These are phyloP conservation scores for Phymanthus crucifer DNA, from an alignment of 92 coral and sea anemone species.

Conservation along the genomic window DNA sequence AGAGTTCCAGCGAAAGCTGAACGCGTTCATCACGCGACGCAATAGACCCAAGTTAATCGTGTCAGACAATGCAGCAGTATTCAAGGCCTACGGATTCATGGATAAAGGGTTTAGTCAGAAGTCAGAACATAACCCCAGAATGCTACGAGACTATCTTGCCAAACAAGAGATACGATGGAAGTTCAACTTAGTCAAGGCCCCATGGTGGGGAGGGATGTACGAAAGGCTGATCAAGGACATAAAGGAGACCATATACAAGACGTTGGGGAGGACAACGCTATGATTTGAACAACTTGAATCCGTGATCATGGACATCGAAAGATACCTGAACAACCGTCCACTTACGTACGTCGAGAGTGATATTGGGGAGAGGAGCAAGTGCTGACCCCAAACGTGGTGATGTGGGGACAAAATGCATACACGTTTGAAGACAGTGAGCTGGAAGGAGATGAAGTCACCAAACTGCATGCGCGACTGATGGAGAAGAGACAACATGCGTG, in stretches of 20 bases:
- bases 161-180: constrained; percentile 46
- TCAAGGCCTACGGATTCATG: constrained; percentile 51
- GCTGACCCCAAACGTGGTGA: constrained; percentile 59
- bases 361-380: constrained; percentile 55
- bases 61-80: constrained; percentile 49
- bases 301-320: constrained; percentile 55
- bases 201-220: constrained; percentile 71
- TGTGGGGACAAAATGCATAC: constrained; percentile 63
- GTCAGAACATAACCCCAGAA: constrained; percentile 52
- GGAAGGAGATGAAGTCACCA: constrained; percentile 55
- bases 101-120: constrained; percentile 57
- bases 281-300: constrained; percentile 41
- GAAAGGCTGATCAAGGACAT: constrained; percentile 53
- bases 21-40: constrained; percentile 34
- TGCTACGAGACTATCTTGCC: constrained; percentile 44
- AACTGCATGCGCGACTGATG: constrained; percentile 29
- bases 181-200: constrained; percentile 56
- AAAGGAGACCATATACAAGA: constrained; percentile 61
- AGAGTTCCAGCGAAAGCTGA: constrained; percentile 49
- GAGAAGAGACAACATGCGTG: constrained; percentile 45
- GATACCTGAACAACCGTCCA: constrained; percentile 55
- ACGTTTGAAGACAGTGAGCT: constrained; percentile 52
- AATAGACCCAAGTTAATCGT: constrained; percentile 41
- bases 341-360: constrained; percentile 64
- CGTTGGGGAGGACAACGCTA: constrained; percentile 46